These are phyloP conservation scores for Ranitomeya imitator DNA, from an alignment of 2,113 vertebrate genomes.

Conservation along the genomic window DNA sequence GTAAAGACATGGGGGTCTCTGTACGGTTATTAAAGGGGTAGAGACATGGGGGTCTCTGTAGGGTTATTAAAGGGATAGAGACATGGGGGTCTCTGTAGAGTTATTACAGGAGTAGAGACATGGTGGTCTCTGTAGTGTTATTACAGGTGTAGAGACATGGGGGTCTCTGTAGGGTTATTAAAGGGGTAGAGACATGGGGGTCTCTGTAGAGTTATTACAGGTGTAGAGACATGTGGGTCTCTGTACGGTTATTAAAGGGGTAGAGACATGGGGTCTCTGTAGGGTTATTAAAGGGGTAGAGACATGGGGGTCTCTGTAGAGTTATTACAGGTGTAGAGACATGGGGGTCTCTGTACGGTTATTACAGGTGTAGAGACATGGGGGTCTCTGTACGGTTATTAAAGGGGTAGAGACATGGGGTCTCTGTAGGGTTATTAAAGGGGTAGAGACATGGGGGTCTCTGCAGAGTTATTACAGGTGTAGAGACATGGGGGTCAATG, in stretches of 20 bases:
- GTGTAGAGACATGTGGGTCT: neutral
- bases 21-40: neutral
- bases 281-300: neutral
- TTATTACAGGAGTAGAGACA: neutral
- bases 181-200: neutral
- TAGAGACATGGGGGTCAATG: neutral
- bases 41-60: neutral
- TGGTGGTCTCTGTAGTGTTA: neutral
- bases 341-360: neutral
- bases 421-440: neutral
- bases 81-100: neutral
- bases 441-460: neutral
- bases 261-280: neutral
- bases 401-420: neutral
- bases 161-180: neutral
- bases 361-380: neutral
- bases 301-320: neutral
- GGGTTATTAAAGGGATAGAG: neutral
- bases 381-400: neutral
- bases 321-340: neutral
- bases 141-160: no score
- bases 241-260: neutral
- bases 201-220: neutral
- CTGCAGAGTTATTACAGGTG: neutral
- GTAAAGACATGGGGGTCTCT: neutral